phyloP scores from a whole-genome alignment of 1,140 invertebrate species.

The Dufourea novaeangliae region DNA sequence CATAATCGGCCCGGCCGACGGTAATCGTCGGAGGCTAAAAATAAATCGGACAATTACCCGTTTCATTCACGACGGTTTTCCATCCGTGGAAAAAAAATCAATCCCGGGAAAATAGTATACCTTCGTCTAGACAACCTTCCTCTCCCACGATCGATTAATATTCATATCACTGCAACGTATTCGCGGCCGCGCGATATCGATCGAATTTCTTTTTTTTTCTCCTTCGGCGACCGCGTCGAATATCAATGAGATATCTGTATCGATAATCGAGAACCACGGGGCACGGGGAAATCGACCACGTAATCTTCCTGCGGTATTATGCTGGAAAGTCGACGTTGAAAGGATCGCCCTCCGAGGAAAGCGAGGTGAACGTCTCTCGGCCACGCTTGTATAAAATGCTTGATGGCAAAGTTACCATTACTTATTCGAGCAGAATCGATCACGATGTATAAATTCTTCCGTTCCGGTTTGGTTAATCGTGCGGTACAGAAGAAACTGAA shows the following conservation, averaged over 20 bases:
- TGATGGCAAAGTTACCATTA: not conserved
- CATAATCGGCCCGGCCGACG: not conserved
- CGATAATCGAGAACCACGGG: conserved; percentile 8
- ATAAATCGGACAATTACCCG: not conserved
- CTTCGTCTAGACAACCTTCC: conserved; percentile 30
- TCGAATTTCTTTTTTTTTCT: conserved; percentile 58
- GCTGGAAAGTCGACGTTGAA: not conserved
- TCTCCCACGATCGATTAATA: conserved; percentile 48
- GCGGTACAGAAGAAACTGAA: not conserved
- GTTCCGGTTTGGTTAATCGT: too few relatives aligned
- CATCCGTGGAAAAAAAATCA: not conserved
- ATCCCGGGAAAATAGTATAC: conserved; percentile 20
- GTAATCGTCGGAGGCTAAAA: conserved; percentile 11
- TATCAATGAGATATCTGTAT: conserved; percentile 59
- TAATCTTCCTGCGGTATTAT: conserved; percentile 21
- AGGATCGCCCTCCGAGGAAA: not conserved
- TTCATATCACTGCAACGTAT: conserved; percentile 55
- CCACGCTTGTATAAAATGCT: not conserved
- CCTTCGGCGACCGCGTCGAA: conserved; percentile 44
- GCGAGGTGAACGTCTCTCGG: conserved; percentile 8
- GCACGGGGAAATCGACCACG: conserved; percentile 35
- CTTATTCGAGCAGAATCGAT: not conserved
- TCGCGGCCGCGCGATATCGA: conserved; percentile 53
- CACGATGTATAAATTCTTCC: not conserved
- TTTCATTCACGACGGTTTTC: not conserved